Evolutionary conservation across 2,888 invertebrate genomes (phyloP).

Genomic region (Rhingia rostrata): DNA sequence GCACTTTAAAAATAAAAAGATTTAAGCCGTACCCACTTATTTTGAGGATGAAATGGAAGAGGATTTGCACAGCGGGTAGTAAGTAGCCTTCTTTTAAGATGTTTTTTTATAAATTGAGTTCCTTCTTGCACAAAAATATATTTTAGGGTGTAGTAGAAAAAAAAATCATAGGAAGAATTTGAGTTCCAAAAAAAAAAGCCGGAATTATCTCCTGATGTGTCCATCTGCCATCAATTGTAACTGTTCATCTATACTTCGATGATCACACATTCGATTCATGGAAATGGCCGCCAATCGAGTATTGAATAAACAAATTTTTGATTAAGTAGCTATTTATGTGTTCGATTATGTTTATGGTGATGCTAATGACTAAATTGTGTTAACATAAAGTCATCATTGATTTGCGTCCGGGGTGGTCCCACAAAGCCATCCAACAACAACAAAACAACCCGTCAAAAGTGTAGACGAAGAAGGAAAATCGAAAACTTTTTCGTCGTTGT

Average conservation of each 20-base stretch:
- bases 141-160: too few species aligned
- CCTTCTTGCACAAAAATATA: too few species aligned
- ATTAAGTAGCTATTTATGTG: constrained; percentile 57
- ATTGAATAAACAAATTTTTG: constrained; percentile 36
- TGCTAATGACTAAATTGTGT: constrained; percentile 67
- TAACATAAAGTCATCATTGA: constrained; percentile 57
- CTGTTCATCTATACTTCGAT: background rate
- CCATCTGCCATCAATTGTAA: background rate
- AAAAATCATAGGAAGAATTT: too few species aligned
- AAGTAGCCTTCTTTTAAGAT: too few species aligned
- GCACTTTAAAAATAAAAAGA: too few species aligned
- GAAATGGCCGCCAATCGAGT: constrained; percentile 21
- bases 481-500: constrained; percentile 13
- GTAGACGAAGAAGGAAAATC: constrained; percentile 5
- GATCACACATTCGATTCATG: constrained; percentile 47
- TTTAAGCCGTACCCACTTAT: too few species aligned
- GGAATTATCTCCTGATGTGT: too few species aligned
- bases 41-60: too few species aligned
- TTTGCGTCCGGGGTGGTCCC: constrained; percentile 50
- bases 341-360: constrained; percentile 56
- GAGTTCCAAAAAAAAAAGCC: too few species aligned
- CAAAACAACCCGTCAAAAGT: too few species aligned
- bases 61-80: too few species aligned
- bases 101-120: too few species aligned
- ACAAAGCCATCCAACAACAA: background rate